Conservation (phyloP, 2,888 invertebrate genomes). For the Scaptomyza flava region DNA sequence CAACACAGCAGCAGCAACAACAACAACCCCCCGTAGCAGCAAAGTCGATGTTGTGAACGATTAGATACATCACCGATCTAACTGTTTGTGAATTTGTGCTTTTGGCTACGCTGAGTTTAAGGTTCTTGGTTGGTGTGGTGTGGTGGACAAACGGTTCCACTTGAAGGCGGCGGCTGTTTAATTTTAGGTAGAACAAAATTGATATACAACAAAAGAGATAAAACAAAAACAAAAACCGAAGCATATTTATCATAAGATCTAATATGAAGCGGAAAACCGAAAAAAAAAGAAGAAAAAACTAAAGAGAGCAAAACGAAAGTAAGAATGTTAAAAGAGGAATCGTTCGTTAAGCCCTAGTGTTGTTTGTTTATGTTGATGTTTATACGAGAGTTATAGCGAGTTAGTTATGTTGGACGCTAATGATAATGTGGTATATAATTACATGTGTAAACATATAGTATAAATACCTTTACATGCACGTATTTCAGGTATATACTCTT, state of each 20-base stretch:
- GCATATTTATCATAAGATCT: conserved; percentile 40
- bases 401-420: conserved; percentile 77
- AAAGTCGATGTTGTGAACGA: conserved; percentile 33
- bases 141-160: conserved; percentile 16
- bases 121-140: no score
- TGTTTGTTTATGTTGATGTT: conserved; percentile 79
- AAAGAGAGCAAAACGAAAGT: background rate
- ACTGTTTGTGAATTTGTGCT: background rate
- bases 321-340: conserved; percentile 13
- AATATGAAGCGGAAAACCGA: conserved; percentile 22
- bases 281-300: background rate
- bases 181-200: conserved; percentile 77
- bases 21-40: conserved; percentile 22
- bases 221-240: conserved; percentile 26
- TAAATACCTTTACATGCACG: no score
- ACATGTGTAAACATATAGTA: conserved; percentile 23
- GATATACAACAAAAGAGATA: conserved; percentile 32
- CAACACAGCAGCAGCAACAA: conserved; percentile 34
- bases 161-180: conserved; percentile 66
- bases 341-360: conserved; percentile 73
- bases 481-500: conserved; percentile 3
- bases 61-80: conserved; percentile 2
- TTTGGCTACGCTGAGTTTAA: no score
- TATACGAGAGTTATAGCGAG: conserved; percentile 74
- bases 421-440: conserved; percentile 50